Base-by-base conservation (phyloP, 2,888 invertebrate genomes). In the Calliscelio sp. region DNA sequence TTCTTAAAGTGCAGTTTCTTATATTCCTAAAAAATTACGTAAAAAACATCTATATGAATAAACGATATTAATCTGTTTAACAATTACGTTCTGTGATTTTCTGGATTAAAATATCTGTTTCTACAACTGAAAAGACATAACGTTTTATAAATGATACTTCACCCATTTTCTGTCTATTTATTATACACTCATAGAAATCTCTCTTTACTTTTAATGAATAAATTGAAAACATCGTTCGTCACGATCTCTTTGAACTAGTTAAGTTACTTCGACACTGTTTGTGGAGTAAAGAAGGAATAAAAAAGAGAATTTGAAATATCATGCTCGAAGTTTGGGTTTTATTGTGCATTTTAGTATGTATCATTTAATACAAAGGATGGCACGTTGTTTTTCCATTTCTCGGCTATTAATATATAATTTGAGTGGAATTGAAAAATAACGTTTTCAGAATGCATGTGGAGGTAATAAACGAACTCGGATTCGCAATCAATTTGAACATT, bases 371-470 rank as follows among this genome's bases (percentile, higher is more conserved):
- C 35, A 51, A 75, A 70, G 49, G 75, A 24, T 46, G 24, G 44
- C 68, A 32, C 65, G 61, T 53, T 53, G 22, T 81, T 71, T 75
- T 68, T 78, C 63, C 61, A 83, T 70, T 74, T 74, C 61, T 79
- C 73, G 68, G 18, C 74, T 68, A 74, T 77, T 77, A 77, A 81
- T 77, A 73, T 55, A 84, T 84, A 79, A 79, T 79, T 70, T 74
- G 49, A 75, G 53, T 41, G 65, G 68, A 74, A 84, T 70, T 74
- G 74, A 61, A 59, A 79, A 79, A 79, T 71, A 84, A 79, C 51
- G 57, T 75, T 61, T 74, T 63, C 57, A 18, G 51, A 25, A 53
- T 49, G 51, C 53, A 73, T 82, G 61, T 74, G 55, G 61, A 49
- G 68, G 51, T 65, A 79, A 79, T 75, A 83, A 79, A 84, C 78